Evolutionary conservation across 2,113 vertebrate genomes (phyloP), one percentile per base, ranked within the genome.

Genomic region (Coptodon bakossiorum): DNA sequence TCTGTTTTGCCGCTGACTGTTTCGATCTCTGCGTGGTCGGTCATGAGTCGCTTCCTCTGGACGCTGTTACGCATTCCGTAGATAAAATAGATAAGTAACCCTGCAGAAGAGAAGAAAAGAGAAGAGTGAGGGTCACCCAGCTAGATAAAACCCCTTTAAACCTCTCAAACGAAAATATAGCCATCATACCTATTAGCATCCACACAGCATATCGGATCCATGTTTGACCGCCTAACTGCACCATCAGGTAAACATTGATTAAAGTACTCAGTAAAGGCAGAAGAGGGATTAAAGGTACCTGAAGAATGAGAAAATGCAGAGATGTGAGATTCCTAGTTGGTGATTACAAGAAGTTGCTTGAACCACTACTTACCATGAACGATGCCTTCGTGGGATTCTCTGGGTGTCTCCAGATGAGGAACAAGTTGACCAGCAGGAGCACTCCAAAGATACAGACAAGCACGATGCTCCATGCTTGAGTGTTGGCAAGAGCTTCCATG

Each of bases 201-300:
- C 98, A 98, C 73, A 98, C 71, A 24, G 96, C 94, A 6, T 97
- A 98, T 63, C 95, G 91, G 22, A 98, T 73, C 97, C 98, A 98
- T 11, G 97, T 95, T 0, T 95, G 95, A 0, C 1, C 4, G 1
- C 96, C 92, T 71, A 98, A 93, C 92, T 91, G 96, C 12, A 96
- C 95, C 97, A 98, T 93, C 86, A 98, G 93, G 93, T 96, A 97
- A 1, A 96, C 57, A 61, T 97, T 98, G 92, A 96, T 90, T 40
- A 96, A 92, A 54, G 97, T 91, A 81, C 97, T 97, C 78, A 97
- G 40, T 38, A 98, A 43, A 0, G 97, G 97, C 85, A 98, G 93
- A 48, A 95, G 92, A 31, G 98, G 97, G 31, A 98, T 83, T 14
- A 96, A 97, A 3, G 98, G 97, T 54, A 98, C 97, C 97, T 98